Evolutionary conservation across 2,888 invertebrate genomes (phyloP), one percentile per base, ranked within the genome.

Genomic region (Ommatoiulus sabulosus): DNA sequence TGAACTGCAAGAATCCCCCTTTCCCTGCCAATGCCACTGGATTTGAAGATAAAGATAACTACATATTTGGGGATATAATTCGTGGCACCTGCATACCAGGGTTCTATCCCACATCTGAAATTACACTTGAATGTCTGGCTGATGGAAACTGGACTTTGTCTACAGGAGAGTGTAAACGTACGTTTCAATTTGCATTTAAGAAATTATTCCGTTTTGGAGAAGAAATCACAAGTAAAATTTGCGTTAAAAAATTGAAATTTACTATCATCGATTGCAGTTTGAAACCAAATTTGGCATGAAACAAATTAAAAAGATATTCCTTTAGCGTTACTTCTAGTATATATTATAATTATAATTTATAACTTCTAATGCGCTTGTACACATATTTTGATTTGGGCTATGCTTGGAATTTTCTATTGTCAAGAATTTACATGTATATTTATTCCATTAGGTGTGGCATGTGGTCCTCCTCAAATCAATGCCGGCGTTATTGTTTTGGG

Each of bases 131-230:
- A 20, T 87, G 87, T 80, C 20, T 72, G 44, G 80, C 24, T 7
- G 80, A 87, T 87, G 87, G 87, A 15, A 72, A 57, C 44, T 87
- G 87, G 87, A 87, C 80, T n/a, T 24, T 24, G n/a, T 80, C 80
- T 4, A 43, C 15, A 7, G 87, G 87, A 57, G 35, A 46, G 17
- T 87, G 87, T 44, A 17, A 87, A 80, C 46, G 87, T 87, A 80
- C 8, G 63, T 24, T 80, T 24, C 24, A 44, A 43, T 20, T 48
- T 35, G 35, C 35, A 35, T 35, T 35, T 35, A 35, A 35, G 35
- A 35, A 35, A 35, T 2, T 15, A 24, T 17, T 84, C 24, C 24
- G 15, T 15, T 85, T 85, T 85, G 12, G 3, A 35, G 12, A 44
- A 12, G 8, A 15, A 15, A 52, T 12, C 52, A 52, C 52, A 15